These are phyloP conservation scores for Perodicticus potto DNA, from an alignment of 2,797 vertebrate species.

Conservation along the genomic window DNA sequence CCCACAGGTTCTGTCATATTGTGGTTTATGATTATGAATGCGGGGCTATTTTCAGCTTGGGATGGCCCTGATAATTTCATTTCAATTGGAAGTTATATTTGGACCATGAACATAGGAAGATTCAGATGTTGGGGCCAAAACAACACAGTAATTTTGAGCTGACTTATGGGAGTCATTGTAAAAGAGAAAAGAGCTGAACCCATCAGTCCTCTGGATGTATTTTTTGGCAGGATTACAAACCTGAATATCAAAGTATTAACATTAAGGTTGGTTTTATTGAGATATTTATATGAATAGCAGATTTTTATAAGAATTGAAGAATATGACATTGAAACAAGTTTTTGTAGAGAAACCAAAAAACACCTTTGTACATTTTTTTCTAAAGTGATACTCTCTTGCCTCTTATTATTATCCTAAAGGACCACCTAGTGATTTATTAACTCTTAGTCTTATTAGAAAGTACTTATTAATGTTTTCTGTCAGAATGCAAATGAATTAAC, in stretches of 20 bases:
- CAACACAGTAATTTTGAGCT: background rate
- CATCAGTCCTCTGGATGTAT: background rate
- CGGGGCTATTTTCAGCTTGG: background rate
- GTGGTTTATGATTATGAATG: background rate
- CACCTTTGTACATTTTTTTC: background rate
- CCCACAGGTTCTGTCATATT: background rate
- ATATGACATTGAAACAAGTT: background rate
- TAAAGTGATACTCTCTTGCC: background rate
- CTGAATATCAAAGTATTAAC: background rate
- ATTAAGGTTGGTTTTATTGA: background rate
- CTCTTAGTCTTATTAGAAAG: background rate
- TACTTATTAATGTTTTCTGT: background rate
- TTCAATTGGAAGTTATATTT: constrained; percentile 41
- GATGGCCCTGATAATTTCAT: background rate
- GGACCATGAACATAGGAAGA: background rate
- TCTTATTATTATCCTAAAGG: background rate
- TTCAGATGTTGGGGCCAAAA: background rate
- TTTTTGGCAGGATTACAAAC: background rate
- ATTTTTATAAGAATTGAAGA: constrained; percentile 14
- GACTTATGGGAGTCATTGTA: background rate
- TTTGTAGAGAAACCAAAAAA: background rate
- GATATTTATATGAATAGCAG: background rate
- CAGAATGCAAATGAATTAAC: background rate
- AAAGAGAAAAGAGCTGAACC: background rate
- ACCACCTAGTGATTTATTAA: constrained; percentile 26